Evolutionary conservation across 2,113 vertebrate genomes (phyloP).

Genomic region (Circaetus gallicus): DNA sequence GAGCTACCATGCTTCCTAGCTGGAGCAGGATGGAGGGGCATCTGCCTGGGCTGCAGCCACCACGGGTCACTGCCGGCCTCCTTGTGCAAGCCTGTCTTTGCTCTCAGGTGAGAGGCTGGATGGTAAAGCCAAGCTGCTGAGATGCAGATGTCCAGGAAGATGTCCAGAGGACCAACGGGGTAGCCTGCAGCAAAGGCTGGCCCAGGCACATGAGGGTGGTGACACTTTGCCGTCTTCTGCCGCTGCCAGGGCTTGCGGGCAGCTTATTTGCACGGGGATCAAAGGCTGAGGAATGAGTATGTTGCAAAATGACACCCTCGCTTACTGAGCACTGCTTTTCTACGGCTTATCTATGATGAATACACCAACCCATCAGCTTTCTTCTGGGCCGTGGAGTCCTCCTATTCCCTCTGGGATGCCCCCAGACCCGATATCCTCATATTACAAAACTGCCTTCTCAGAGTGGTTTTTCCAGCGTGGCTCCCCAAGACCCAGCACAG

Average conservation of each 20-base stretch:
- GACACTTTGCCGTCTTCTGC: not conserved
- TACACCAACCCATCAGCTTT: not conserved
- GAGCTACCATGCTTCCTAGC: not conserved
- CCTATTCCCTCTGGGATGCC: not conserved
- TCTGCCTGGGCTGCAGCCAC: not conserved
- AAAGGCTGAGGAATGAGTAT: not conserved
- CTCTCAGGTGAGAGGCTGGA: not conserved
- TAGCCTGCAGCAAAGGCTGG: not conserved
- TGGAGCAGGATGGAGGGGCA: not conserved
- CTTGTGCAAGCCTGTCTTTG: not conserved
- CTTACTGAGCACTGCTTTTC: not conserved
- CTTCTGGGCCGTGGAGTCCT: not conserved
- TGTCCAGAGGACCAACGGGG: not conserved
- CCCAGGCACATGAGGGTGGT: not conserved
- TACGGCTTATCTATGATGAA: not conserved
- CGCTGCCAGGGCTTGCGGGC: not conserved
- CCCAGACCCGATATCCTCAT: accelerated
- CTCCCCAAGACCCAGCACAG: not conserved
- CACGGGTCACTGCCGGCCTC: not conserved
- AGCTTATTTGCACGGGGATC: not conserved
- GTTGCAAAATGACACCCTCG: not conserved
- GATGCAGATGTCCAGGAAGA: not conserved
- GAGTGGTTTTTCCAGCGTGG: not conserved
- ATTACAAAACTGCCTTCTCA: not conserved
- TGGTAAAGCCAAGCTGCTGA: not conserved